Evolutionary conservation across 2,797 vertebrate genomes (phyloP), one percentile per base, ranked within the genome.

Genomic region (Rhynchonycteris naso): DNA sequence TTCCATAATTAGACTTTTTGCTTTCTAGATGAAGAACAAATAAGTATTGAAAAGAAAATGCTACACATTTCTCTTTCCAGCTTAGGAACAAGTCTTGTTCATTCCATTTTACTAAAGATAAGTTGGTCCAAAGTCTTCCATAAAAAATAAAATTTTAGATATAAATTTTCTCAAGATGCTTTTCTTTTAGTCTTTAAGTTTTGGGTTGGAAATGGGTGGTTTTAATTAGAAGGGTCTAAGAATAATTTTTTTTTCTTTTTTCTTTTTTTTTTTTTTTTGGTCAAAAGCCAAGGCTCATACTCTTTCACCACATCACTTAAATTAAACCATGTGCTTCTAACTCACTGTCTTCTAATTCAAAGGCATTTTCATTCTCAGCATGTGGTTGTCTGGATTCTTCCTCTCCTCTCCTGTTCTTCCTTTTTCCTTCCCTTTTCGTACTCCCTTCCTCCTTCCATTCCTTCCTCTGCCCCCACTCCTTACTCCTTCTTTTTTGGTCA

Each of bases 341-440:
- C 38, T 68, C 91, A 74, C 10, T 81, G 74, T 94, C 85, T 94
- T 93, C 65, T 54, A 93, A 96, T 96, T 97, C 96, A 97, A 96
- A 97, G 92, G 19, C 28, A 88, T 66, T 95, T 96, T 84, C 24
- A 14, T 75, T 95, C 92, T 91, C 69, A 87, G 88, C 38, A 79
- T 88, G 58, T 50, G 97, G 68, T n/a, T 61, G 88, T 75, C 35
- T 5, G 74, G 30, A 35, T 2, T 61, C 74, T 71, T 94, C 82
- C 15, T 90, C 2, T 66, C 14, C 24, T 92, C 89, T 85, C n/a
- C 72, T 65, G 12, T 65, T 88, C 38, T 84, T 18, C 61, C 19
- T 30, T 66, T 26, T 10, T 7, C 26, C 1, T 10, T 10, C 5
- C 8, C 4, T 11, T 19, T 43, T 5, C 43, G n/a, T n/a, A n/a